Conservation (phyloP, 2,888 invertebrate species). For the Drosophila robusta region DNA sequence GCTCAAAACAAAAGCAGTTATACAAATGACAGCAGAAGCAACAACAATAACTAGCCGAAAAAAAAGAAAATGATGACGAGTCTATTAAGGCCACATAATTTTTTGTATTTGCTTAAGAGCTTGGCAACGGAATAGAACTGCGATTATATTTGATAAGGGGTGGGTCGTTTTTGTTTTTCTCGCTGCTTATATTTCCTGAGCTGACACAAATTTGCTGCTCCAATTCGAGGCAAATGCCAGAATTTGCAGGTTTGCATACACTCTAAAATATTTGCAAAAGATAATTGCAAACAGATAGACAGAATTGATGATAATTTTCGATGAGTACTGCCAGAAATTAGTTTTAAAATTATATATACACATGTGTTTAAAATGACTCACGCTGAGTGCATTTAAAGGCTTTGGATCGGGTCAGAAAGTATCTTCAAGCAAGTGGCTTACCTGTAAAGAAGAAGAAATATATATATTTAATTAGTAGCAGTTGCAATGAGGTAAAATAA, state of each 20-base stretch:
- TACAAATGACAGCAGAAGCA: constrained; percentile 49
- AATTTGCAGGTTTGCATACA: constrained; percentile 17
- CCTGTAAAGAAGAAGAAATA: constrained; percentile 51
- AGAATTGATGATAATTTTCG: constrained; percentile 11
- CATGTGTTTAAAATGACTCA: constrained; percentile 23
- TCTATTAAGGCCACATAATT: constrained; percentile 58
- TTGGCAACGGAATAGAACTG: constrained; percentile 40
- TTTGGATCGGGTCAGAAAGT: constrained; percentile 1
- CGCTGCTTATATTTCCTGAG: constrained; percentile 19
- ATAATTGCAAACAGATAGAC: constrained; percentile 4
- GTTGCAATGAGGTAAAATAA: constrained; percentile 23
- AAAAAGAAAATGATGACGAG: constrained; percentile 53
- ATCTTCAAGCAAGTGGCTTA: constrained; percentile 43
- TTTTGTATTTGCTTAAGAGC: constrained; percentile 32
- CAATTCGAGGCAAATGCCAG: constrained; percentile 8
- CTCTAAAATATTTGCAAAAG: constrained; percentile 21
- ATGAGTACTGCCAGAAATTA: constrained; percentile 5
- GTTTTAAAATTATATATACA: not conserved
- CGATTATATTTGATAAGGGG: constrained; percentile 58
- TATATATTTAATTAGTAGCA: constrained; percentile 10
- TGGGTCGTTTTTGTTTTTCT: constrained; percentile 36
- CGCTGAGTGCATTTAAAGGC: constrained; percentile 9
- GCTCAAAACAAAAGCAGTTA: constrained; percentile 60
- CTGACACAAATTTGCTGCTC: constrained; percentile 39
- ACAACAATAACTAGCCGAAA: constrained; percentile 11